These are phyloP conservation scores for Lucilia sericata DNA, from an alignment of 1,140 invertebrate genomes.

Conservation along the genomic window DNA sequence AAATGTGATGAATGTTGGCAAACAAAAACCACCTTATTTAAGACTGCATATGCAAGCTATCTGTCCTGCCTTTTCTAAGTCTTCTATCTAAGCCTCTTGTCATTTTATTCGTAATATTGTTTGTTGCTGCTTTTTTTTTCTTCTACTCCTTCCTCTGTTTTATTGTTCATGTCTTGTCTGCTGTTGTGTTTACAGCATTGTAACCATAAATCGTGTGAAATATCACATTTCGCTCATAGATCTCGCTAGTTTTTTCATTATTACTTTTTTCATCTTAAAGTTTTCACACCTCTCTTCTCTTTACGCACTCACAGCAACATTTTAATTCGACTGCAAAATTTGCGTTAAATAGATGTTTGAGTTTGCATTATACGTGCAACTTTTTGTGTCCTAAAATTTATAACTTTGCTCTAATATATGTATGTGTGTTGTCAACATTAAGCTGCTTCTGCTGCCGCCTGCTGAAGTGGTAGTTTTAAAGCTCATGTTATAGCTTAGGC, in stretches of 20 bases:
- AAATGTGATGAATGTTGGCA: not conserved
- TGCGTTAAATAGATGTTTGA: not conserved
- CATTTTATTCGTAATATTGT: not conserved
- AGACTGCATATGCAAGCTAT: not conserved
- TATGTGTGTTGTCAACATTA: slow-evolving; percentile 15
- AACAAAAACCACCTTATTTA: not conserved
- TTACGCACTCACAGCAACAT: not conserved
- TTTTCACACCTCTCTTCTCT: slow-evolving; percentile 1
- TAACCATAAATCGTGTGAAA: slow-evolving; percentile 68
- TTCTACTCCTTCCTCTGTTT: not conserved
- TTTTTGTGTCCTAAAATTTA: slow-evolving; percentile 18
- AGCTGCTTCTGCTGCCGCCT: not conserved
- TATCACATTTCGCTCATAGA: slow-evolving; percentile 64
- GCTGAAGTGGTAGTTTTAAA: slow-evolving; percentile 24
- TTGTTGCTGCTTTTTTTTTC: too few species aligned
- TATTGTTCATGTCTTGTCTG: slow-evolving; percentile 18
- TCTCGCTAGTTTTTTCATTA: not conserved
- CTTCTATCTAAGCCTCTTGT: not conserved
- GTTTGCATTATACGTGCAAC: not conserved
- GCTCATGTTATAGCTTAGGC: slow-evolving; percentile 38
- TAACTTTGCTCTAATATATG: not conserved
- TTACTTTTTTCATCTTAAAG: not conserved
- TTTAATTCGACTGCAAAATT: not conserved
- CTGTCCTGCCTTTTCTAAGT: not conserved
- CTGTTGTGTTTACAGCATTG: slow-evolving; percentile 56